phyloP scores from a whole-genome alignment of 2,888 invertebrate genomes.

The Caenorhabditis becei region DNA sequence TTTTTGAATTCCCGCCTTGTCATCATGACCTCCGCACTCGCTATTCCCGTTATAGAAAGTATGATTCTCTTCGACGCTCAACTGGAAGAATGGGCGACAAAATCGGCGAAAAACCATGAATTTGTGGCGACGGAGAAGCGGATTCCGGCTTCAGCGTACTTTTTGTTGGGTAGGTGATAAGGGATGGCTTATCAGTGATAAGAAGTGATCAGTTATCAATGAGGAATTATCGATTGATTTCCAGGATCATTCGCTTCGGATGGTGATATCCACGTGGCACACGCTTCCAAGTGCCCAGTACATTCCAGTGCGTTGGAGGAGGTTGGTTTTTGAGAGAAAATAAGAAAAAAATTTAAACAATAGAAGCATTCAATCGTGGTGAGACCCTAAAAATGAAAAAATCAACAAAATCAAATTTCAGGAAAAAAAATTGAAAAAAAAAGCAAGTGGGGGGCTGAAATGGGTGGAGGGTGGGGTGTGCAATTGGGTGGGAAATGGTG shows the following conservation, averaged over 20 bases:
- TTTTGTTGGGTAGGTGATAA: slow-evolving; percentile 64
- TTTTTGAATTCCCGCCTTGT: too few relatives aligned
- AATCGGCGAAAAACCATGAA: slow-evolving; percentile 62
- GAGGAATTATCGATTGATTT: too few relatives aligned
- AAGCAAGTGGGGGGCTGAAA: too few relatives aligned
- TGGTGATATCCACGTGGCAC: slow-evolving; percentile 71
- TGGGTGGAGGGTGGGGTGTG: too few relatives aligned
- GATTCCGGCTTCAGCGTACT: slow-evolving; percentile 68
- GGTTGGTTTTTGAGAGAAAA: slow-evolving; percentile 56
- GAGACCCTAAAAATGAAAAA: too few relatives aligned
- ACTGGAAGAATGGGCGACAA: slow-evolving; percentile 68
- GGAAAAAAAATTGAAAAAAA: slow-evolving; percentile 24
- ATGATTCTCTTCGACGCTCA: slow-evolving; percentile 69
- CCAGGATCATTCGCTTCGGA: slow-evolving; percentile 65
- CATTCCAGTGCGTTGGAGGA: slow-evolving; percentile 67
- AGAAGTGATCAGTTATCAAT: too few relatives aligned
- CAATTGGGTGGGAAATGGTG: too few relatives aligned
- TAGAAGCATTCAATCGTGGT: too few relatives aligned
- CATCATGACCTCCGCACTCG: slow-evolving; percentile 48
- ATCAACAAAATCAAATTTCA: not conserved
- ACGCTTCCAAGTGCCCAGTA: slow-evolving; percentile 70
- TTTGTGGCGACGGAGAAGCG: slow-evolving; percentile 59
- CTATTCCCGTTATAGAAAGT: slow-evolving; percentile 60
- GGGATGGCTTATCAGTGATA: too few relatives aligned
- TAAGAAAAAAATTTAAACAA: not conserved